Evolutionary conservation across 1,140 invertebrate genomes (phyloP).

Genomic region (Pachypsylla venusta): DNA sequence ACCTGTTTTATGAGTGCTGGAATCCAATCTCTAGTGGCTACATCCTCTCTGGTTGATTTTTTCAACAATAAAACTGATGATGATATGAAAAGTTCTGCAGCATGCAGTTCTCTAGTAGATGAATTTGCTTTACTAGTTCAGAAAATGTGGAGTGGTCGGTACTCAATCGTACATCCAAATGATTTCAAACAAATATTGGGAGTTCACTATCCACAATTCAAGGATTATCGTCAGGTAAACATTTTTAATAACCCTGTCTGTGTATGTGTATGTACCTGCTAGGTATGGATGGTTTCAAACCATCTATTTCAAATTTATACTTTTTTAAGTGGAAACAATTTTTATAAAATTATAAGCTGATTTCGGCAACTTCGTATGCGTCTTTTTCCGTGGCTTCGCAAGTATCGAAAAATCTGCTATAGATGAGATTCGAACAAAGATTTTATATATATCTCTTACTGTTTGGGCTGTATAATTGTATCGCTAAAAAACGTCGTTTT

Average conservation of each 20-base stretch:
- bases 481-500: too few relatives aligned
- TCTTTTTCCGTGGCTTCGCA: too few relatives aligned
- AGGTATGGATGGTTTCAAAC: too few relatives aligned
- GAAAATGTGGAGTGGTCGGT: conserved; percentile 47
- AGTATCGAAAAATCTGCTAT: too few relatives aligned
- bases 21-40: conserved; percentile 44
- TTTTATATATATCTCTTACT: too few relatives aligned
- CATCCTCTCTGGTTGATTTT: conserved; percentile 38
- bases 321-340: too few relatives aligned
- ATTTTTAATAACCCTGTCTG: neutral
- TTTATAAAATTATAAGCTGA: too few relatives aligned
- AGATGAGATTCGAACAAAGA: too few relatives aligned
- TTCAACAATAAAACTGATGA: conserved; percentile 34
- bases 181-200: conserved; percentile 48
- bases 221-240: conserved; percentile 41
- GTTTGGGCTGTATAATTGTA: too few relatives aligned
- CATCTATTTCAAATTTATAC: too few relatives aligned
- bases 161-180: conserved; percentile 38
- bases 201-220: conserved; percentile 46
- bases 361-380: too few relatives aligned
- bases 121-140: conserved; percentile 41
- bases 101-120: conserved; percentile 32
- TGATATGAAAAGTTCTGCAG: conserved; percentile 27
- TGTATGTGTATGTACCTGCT: too few relatives aligned
- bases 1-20: conserved; percentile 60